Evolutionary conservation across 23 tunicate genomes (phyloP), one percentile per base, ranked within the genome.

Genomic region (Trididemnum clinides): DNA sequence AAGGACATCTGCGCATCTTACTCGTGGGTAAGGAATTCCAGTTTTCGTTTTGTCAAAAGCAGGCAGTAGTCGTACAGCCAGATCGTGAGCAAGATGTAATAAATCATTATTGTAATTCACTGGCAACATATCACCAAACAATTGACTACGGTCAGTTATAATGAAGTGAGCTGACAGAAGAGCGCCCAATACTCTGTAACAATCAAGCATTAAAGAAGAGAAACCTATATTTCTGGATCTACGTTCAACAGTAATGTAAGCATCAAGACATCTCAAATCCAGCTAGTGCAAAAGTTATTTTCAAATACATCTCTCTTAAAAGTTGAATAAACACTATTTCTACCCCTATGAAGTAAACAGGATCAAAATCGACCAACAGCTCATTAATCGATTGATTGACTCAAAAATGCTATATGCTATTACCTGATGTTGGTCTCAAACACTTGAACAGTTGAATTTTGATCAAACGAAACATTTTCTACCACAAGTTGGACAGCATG

Each of bases 21-120:
- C 96, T 80, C 99, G 78, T 28, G 99, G 99, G 39, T 51, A 90
- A 0, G 99, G 99, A 63, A 95, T 86, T 34, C 99, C 99, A 71
- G 49, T 77, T 44, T 78, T 88, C 0, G 96, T 78, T 23, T 84
- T 78, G 12, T 95, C 89, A 50, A 95, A 95, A 1, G 99, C 95
- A 10, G 96, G 93, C 51, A 95, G 74, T 44, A 95, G 34, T 32
- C 99, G 85, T 25, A 82, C 87, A 25, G 99, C 99, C 5, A 95
- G 96, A 58, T 95, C 99, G 58, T 90, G 92, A 1, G 99, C 99
- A 38, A 90, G 6, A 10, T 75, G 23, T 6, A 95, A 64, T 0
- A 95, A 84, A 23, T 91, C 96, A 69, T 87, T 50, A 50, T 90
- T 79, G 73, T 95, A 95, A 7, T 63, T 69, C 18, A 10, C 37